phyloP scores from a whole-genome alignment of 23 tunicate genomes.

The Styela plicata region DNA sequence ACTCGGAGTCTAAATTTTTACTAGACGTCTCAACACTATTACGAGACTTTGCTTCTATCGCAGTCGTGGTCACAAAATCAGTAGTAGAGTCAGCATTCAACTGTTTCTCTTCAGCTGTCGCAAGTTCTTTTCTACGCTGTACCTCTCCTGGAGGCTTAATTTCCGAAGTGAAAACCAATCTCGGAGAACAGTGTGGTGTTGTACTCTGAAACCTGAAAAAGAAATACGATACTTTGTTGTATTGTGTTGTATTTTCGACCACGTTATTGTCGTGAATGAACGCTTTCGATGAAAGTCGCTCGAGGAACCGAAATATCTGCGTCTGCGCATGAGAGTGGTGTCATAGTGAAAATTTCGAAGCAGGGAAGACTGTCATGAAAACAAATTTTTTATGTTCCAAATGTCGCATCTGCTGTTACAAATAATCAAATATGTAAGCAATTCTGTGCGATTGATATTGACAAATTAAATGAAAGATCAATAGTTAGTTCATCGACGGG shows the following conservation, averaged over 20 bases:
- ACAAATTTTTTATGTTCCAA: too few species aligned
- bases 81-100: background rate
- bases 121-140: background rate
- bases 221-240: background rate
- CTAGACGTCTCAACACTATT: background rate
- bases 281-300: background rate
- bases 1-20: background rate
- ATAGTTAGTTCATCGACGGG: too few species aligned
- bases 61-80: background rate
- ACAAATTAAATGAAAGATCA: too few species aligned
- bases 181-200: constrained; percentile 14
- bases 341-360: background rate
- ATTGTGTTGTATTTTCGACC: background rate
- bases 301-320: background rate
- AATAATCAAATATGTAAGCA: too few species aligned
- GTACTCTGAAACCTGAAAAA: background rate
- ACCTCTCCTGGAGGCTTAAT: background rate
- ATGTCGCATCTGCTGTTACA: too few species aligned
- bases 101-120: background rate
- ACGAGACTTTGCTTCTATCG: background rate
- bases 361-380: too few species aligned
- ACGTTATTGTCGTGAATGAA: background rate
- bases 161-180: constrained; percentile 17
- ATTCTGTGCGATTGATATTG: too few species aligned
- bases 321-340: background rate